Evolutionary conservation across 2,888 invertebrate genomes (phyloP), one percentile per base, ranked within the genome.

Genomic region (Melanotus villosus): DNA sequence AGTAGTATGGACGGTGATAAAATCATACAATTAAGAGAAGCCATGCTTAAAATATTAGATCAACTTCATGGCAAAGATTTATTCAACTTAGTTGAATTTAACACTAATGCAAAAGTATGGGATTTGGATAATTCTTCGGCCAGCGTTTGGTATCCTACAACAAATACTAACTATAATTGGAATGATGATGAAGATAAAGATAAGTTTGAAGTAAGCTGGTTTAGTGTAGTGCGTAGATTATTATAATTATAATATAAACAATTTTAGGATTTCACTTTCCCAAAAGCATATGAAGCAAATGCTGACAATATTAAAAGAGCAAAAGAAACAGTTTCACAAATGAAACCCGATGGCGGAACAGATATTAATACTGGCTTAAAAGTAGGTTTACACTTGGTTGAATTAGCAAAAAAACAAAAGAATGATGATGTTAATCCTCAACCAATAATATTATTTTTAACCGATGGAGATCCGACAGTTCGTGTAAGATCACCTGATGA

Each of bases 1-100:
- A 92, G 92, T 4, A 92, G 92, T 54, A 93, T 93, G 93, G 85
- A 85, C 75, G 92, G 90, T 21, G 85, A 86, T 57, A 91, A 91
- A 84, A 88, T 93, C 43, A 82, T 85, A 16, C 92, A 93, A 82
- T 84, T 92, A 12, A 88, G 89, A 62, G 87, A 89, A 64, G 92
- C 93, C 23, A 92, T 93, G 91, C 83, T 86, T 70, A 87, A 88
- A 54, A 92, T 93, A 69, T 85, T 93, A n/a, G 83, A 84, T 9
- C 89, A 91, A 74, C 85, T 93, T 23, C 87, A 89, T 60, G 74
- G 83, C 0, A 87, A 88, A 1, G 93, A 93, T 81, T 88, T 87
- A 75, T 92, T 93, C 84, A 91, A 89, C 76, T 88, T 93, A 64
- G 86, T 93, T 14, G 88, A 90, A 75, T 93, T 93, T 80, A 87